These are phyloP conservation scores for Odobenus rosmarus DNA, from an alignment of 2,113 vertebrate species.

Conservation along the genomic window DNA sequence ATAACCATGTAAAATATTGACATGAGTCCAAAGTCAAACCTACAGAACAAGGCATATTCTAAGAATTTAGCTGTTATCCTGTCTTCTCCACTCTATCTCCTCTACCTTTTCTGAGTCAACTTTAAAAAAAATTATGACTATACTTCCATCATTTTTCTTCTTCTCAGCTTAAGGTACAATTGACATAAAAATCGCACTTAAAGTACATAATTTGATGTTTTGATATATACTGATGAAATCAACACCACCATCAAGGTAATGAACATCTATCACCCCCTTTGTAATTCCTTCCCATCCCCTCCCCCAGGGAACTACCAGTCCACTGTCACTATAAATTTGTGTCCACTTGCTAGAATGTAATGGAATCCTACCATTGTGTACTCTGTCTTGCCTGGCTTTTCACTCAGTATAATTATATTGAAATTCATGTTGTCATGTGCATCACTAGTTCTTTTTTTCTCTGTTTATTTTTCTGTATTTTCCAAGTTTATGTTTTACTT, in stretches of 20 bases:
- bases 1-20: neutral
- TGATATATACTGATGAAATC: neutral
- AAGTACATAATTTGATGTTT: neutral
- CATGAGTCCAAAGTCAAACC: neutral
- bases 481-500: constrained; percentile 72
- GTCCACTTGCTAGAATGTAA: neutral
- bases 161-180: neutral
- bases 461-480: constrained; percentile 29
- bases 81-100: neutral
- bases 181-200: neutral
- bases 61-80: neutral
- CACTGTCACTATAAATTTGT: neutral
- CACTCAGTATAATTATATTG: neutral
- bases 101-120: neutral
- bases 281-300: neutral
- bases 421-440: neutral
- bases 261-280: neutral
- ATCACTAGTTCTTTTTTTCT: neutral
- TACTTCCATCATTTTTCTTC: neutral
- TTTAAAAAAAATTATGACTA: too few relatives aligned
- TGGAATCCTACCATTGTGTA: neutral
- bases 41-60: neutral
- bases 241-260: neutral
- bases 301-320: neutral
- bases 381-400: neutral